Conservation (phyloP, 2,797 vertebrate species). For the Myiothlypis chrysogaster region DNA sequence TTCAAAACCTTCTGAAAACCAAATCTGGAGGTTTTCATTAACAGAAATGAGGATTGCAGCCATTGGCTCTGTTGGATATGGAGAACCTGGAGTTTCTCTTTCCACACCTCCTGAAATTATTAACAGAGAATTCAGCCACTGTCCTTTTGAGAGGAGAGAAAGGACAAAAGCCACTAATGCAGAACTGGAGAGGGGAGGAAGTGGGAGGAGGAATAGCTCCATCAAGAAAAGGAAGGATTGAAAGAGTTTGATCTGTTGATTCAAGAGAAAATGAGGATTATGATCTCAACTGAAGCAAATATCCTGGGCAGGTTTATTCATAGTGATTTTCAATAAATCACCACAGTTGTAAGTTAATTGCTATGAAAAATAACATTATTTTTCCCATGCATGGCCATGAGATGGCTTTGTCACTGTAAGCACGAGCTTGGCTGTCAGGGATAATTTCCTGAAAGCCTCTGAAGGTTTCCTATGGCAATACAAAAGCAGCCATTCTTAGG, state of each 20-base stretch:
- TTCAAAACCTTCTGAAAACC: neutral
- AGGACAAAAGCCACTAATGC: neutral
- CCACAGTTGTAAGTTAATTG: slow-evolving; percentile 43
- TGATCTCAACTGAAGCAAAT: neutral
- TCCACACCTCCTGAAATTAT: neutral
- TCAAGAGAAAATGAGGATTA: neutral
- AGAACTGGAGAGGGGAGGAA: neutral
- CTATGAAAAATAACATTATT: slow-evolving; percentile 32
- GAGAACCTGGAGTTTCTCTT: neutral
- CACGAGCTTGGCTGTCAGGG: slow-evolving; percentile 26
- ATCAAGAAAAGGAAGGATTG: neutral
- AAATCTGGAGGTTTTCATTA: neutral
- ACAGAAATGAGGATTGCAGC: neutral
- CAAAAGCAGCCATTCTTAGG: slow-evolving; percentile 21
- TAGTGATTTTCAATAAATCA: slow-evolving; percentile 32
- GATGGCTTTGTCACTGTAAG: slow-evolving; percentile 40
- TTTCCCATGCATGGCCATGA: neutral
- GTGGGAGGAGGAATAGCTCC: neutral
- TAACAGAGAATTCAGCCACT: neutral
- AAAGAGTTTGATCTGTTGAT: neutral
- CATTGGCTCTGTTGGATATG: neutral
- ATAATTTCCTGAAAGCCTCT: slow-evolving; percentile 66
- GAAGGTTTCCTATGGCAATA: slow-evolving; percentile 57
- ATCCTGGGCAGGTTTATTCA: neutral
- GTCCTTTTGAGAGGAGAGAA: neutral